Conservation (phyloP, 2,113 vertebrate species). For the Cochlearius cochlearius region DNA sequence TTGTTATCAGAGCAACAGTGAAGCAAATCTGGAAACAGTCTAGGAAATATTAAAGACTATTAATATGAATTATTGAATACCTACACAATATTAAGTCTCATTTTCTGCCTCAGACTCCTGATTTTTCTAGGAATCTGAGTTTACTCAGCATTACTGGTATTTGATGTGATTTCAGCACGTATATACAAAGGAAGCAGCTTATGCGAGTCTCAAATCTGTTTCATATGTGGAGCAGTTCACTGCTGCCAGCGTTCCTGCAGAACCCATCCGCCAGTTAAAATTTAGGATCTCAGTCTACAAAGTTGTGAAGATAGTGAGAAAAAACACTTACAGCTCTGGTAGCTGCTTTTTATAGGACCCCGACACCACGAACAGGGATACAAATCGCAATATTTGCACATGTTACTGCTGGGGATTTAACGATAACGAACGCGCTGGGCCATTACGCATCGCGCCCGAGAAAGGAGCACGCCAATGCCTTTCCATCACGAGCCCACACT, state of each 20-base stretch:
- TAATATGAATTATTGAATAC: neutral
- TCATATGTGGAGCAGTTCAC: neutral
- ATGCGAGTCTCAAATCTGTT: no score
- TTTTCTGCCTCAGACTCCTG: neutral
- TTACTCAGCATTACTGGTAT: neutral
- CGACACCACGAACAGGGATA: neutral
- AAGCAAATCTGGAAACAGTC: neutral
- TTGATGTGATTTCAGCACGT: neutral
- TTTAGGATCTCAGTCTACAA: neutral
- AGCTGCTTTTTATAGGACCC: neutral
- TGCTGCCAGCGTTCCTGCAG: neutral
- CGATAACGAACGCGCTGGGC: neutral
- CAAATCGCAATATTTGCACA: neutral
- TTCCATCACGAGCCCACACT: accelerated
- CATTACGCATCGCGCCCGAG: accelerated
- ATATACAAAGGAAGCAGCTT: neutral
- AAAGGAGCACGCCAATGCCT: neutral
- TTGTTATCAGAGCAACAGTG: neutral
- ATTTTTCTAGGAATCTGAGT: neutral
- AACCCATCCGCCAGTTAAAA: neutral
- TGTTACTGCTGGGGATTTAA: neutral
- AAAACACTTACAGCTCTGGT: neutral
- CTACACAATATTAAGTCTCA: neutral
- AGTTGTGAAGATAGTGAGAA: neutral
- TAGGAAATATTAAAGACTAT: neutral